These are phyloP conservation scores for Macquaria australasica DNA, from an alignment of 2,113 vertebrate species.

Conservation along the genomic window DNA sequence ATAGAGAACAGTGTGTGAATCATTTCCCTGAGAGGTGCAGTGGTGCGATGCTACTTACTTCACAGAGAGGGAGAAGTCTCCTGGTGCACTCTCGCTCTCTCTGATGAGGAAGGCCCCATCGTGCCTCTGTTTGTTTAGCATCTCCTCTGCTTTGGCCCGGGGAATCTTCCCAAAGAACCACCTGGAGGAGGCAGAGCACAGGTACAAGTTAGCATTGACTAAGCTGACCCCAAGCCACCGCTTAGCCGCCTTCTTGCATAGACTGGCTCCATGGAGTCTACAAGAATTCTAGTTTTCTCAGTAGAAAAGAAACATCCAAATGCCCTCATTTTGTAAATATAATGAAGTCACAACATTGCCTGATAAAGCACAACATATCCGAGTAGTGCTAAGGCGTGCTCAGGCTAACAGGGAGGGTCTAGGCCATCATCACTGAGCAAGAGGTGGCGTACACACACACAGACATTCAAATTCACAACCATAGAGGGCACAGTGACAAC, in stretches of 20 bases:
- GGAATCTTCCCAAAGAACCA: conserved; percentile 99
- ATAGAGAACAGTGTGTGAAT: conserved; percentile 22
- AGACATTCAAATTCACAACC: background rate
- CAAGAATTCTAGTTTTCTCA: too few species aligned
- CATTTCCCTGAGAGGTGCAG: background rate
- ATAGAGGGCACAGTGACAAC: background rate
- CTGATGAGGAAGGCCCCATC: conserved; percentile 98
- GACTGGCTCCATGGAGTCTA: background rate
- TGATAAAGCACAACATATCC: background rate
- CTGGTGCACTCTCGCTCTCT: conserved; percentile 98
- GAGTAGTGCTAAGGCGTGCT: background rate
- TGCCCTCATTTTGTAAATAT: background rate
- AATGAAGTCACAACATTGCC: background rate
- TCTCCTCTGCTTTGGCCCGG: conserved; percentile 97
- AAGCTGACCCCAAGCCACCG: background rate
- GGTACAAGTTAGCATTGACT: background rate
- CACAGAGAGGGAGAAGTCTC: conserved; percentile 98
- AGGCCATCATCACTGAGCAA: background rate
- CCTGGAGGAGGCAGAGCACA: conserved; percentile 76
- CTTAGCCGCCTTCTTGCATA: background rate
- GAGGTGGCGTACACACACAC: background rate
- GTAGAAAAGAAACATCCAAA: too few species aligned
- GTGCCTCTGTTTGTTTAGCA: conserved; percentile 98
- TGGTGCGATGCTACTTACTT: conserved; percentile 87
- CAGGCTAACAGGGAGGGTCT: background rate